Base-by-base conservation (phyloP, 2,888 invertebrate genomes). In the Ophion slaviceki region DNA sequence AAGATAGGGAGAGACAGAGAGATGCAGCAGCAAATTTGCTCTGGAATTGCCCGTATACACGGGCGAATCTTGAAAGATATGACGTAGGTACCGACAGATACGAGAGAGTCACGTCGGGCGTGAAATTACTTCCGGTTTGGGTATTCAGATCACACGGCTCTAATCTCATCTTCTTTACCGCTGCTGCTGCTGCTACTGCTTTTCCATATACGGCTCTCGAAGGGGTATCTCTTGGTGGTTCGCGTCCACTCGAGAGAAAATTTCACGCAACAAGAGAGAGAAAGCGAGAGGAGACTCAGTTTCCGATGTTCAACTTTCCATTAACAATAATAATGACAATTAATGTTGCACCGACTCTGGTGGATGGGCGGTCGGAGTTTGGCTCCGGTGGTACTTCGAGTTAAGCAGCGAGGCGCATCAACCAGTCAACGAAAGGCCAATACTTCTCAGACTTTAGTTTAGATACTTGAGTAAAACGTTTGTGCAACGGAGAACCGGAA, bases 61-160 rank as follows among this genome's bases (percentile, higher is more conserved):
- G n/a, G 67, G 24, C 67, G 57, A 45, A 64, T 20, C 11, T 47
- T 6, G 2, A 32, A 11, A 53, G 79, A 82, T 78, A 77, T 57
- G 71, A 82, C 53, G 59, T 66, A 66, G 32, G 32, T 17, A 53
- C 53, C 14, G 11, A 5, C 71, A 82, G 80, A 85, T 82, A 80
- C 62, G 82, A 53, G 20, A 71, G 79, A 61, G 80, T 77, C 80
- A 71, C 82, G 79, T 80, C 80, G 72, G 68, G 76, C 85, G 85
- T 82, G 80, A 85, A 85, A 85, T 85, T 82, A 82, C 85, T 85
- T 85, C 68, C 80, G 80, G 85, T 80, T 85, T 82, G 76, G 71
- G 66, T 79, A 85, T 82, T 85, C 82, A 79, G 76, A 85, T 85
- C 82, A 76, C 76, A 76, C 66, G 32, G 57, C 61, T 62, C 11